Conservation (phyloP, 2,113 vertebrate species). For the Romanogobio albipinnatus region DNA sequence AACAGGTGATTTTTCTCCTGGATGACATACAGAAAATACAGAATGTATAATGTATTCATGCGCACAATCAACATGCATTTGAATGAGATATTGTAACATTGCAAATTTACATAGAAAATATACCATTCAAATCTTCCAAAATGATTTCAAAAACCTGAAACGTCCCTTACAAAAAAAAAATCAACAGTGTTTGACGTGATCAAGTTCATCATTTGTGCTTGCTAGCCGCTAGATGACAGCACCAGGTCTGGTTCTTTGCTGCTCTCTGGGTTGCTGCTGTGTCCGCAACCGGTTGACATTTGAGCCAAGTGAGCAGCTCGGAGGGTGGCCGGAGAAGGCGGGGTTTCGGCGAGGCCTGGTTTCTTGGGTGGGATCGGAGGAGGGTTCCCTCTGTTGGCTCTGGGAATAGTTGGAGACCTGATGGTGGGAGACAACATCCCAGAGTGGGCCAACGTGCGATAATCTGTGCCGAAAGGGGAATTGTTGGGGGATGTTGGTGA, state of each 20-base stretch:
- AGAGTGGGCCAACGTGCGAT: conserved; percentile 80
- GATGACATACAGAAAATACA: neutral
- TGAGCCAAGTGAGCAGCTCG: conserved; percentile 79
- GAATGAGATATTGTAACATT: neutral
- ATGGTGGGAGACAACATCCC: conserved; percentile 82
- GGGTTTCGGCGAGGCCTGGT: conserved; percentile 87
- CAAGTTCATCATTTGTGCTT: conserved; percentile 44
- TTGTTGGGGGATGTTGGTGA: conserved; percentile 78
- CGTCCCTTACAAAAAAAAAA: neutral
- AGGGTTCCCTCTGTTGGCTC: conserved; percentile 90
- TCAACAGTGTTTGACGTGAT: conserved; percentile 41
- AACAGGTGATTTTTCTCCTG: neutral
- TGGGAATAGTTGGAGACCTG: conserved; percentile 87
- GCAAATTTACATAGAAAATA: neutral
- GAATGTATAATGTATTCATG: neutral
- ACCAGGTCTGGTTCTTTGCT: conserved; percentile 91
- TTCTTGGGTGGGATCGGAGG: conserved; percentile 97
- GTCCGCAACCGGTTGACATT: conserved; percentile 80
- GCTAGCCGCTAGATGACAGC: conserved; percentile 85
- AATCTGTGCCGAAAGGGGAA: conserved; percentile 95
- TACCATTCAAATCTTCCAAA: neutral
- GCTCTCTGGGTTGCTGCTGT: conserved; percentile 76
- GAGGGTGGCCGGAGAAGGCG: conserved; percentile 75
- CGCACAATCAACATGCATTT: neutral
- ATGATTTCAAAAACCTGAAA: conserved; percentile 12